Evolutionary conservation across 2,888 invertebrate species (phyloP), one percentile per base, ranked within the genome.

Genomic region (Allophyes oxyacanthae): DNA sequence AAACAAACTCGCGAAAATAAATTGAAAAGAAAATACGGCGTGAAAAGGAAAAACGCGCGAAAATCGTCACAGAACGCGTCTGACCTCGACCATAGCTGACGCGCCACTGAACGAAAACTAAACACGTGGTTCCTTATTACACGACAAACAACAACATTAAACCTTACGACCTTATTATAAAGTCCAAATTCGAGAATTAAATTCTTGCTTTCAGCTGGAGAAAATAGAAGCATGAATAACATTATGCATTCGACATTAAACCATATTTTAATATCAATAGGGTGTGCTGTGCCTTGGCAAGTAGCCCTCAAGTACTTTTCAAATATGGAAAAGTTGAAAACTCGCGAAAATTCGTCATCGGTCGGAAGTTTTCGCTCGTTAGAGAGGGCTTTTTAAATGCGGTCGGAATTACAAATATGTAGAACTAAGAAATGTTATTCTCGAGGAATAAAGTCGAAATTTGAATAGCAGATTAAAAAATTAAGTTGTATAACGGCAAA

Each of bases 41-140:
- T 56, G 55, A 54, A 65, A 60, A 62, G 52, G 69, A 68, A 77
- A 81, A 81, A 68, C 68, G 59, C 72, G 74, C 75, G 76, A 65
- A 77, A 77, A 68, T 55, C 72, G 71, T 73, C 66, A 78, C 68
- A 55, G 53, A 62, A 70, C 69, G 79, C 87, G 78, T 74, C 85
- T 84, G 77, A 69, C 60, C 83, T 76, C 82, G 62, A 64, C 67
- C 83, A 82, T 83, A 78, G 76, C 87, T 82, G 75, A 79, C 84
- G 84, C 83, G 84, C 70, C 74, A 91, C 91, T 91, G 90, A 86
- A 69, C 71, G 66, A 64, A 86, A 85, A 78, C 70, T 60, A 70
- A 84, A 77, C 90, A 90, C 88, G 89, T 90, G 87, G 80, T 54
- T 63, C 55, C 41, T 43, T 32, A 48, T 54, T 15, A 28, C 37